Conservation (phyloP, 2,888 invertebrate species). For the Leuctra nigra region DNA sequence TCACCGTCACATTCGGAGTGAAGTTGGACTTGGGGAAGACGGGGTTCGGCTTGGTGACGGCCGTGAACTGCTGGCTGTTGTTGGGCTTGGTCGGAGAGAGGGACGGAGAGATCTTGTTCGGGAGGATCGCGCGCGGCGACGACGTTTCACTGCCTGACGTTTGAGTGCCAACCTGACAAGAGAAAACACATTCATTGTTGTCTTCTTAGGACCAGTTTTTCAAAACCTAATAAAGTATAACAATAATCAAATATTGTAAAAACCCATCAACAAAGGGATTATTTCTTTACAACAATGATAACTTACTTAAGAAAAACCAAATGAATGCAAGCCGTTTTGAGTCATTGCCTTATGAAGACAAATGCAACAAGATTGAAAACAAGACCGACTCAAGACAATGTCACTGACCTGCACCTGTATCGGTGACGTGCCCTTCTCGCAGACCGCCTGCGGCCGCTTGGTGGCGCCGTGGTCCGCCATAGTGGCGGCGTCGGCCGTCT, state of each 20-base stretch:
- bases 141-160: conserved; percentile 17
- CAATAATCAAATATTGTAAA: no score
- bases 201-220: no score
- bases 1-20: background rate
- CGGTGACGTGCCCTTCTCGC: conserved; percentile 34
- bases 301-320: no score
- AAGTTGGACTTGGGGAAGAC: no score
- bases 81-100: conserved; percentile 1
- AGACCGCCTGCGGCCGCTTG: conserved; percentile 7
- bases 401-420: conserved; percentile 35
- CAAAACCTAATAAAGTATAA: no score
- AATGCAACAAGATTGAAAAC: no score
- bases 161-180: conserved; percentile 27
- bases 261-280: no score
- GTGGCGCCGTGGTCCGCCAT: background rate
- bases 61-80: background rate
- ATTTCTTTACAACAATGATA: no score
- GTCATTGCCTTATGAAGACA: no score
- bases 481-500: background rate
- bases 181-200: background rate
- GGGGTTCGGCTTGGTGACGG: background rate
- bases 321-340: no score
- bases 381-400: no score
- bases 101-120: conserved; percentile 4
- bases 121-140: conserved; percentile 10